Conservation (phyloP, 1,140 invertebrate genomes). For the Ericerus pela region DNA sequence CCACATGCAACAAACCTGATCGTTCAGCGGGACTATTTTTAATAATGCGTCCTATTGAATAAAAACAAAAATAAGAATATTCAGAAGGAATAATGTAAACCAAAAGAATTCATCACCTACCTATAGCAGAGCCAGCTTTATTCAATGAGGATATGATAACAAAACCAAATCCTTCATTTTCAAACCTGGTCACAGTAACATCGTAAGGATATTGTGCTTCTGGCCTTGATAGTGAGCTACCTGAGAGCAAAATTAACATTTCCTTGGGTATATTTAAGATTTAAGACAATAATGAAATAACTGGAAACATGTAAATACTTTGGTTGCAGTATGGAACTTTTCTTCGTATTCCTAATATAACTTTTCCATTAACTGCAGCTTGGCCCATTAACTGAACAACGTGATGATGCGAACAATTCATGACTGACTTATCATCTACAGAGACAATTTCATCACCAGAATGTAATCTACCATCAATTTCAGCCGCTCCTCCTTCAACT, state of each 20-base stretch:
- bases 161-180: conserved; percentile 96
- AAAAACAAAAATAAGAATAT: conserved; percentile 7
- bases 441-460: conserved; percentile 82
- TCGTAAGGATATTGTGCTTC: conserved; percentile 54
- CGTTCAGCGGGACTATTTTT: conserved; percentile 88
- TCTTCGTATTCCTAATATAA: conserved; percentile 52
- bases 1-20: conserved; percentile 76
- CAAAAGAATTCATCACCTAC: conserved; percentile 43
- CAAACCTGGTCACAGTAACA: conserved; percentile 71
- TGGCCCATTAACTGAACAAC: conserved; percentile 80
- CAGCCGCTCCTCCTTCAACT: conserved; percentile 63
- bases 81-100: background rate
- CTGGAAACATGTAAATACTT: background rate
- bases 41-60: conserved; percentile 63
- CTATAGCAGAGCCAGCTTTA: conserved; percentile 83
- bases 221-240: background rate
- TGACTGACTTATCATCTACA: conserved; percentile 65
- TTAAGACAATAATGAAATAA: too few species aligned
- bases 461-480: conserved; percentile 67
- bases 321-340: conserved; percentile 27
- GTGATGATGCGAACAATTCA: conserved; percentile 73
- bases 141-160: conserved; percentile 95
- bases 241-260: background rate
- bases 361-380: conserved; percentile 61
- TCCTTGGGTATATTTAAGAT: background rate